These are phyloP conservation scores for Rousettus madagascariensis DNA, from an alignment of 2,797 vertebrate genomes.

Conservation along the genomic window DNA sequence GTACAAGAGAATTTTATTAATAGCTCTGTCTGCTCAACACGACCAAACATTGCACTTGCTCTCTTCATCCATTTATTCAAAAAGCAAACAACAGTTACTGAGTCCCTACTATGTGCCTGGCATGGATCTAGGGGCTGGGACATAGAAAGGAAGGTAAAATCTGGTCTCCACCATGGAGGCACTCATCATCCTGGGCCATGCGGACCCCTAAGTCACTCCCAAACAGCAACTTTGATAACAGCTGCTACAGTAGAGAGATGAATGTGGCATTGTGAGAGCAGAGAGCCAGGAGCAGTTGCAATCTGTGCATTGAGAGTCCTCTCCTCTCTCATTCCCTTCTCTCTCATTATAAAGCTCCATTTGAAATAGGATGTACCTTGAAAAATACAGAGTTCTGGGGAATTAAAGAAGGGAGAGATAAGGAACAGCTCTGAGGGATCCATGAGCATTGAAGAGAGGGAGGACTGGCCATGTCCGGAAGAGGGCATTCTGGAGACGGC, in stretches of 20 bases:
- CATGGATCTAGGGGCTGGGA: not conserved
- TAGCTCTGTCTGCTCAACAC: not conserved
- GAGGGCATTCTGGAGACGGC: not conserved
- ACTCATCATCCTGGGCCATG: not conserved
- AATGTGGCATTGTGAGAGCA: not conserved
- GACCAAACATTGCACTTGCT: not conserved
- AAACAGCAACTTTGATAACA: not conserved
- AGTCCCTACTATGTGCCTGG: not conserved
- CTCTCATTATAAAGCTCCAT: not conserved
- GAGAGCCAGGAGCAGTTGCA: not conserved
- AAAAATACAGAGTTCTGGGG: not conserved
- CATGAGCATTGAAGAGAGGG: rapidly evolving
- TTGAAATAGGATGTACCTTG: not conserved
- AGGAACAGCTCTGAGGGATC: not conserved
- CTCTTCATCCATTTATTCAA: not conserved
- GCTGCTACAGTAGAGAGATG: not conserved
- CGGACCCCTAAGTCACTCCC: not conserved
- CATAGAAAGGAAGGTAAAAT: not conserved
- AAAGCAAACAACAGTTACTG: not conserved
- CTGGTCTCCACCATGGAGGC: not conserved
- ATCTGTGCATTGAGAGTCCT: not conserved
- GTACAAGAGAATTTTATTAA: not conserved
- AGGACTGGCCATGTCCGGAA: no score
- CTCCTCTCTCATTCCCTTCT: not conserved
- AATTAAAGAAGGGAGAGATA: not conserved